Evolutionary conservation across 1,140 invertebrate genomes (phyloP).

Genomic region (Lordiphosa collinella): DNA sequence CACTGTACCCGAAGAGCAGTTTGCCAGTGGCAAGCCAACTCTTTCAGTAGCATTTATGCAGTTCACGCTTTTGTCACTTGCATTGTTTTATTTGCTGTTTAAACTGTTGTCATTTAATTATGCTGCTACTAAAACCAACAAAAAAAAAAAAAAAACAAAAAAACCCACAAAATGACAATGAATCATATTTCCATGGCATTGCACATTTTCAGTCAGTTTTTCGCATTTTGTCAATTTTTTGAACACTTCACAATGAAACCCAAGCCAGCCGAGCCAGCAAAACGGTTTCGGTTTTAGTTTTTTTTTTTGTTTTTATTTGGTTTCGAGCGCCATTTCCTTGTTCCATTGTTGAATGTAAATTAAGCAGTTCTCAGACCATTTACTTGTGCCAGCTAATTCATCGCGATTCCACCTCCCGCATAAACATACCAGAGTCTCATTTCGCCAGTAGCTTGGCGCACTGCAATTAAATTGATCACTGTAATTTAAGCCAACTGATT

Average conservation of each 20-base stretch:
- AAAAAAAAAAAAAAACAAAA: conserved; percentile 12
- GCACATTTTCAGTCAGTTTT: conserved; percentile 67
- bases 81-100: conserved; percentile 60
- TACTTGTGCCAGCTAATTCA: no score
- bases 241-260: conserved; percentile 42
- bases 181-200: conserved; percentile 76
- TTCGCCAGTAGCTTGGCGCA: conserved; percentile 49
- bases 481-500: conserved; percentile 50
- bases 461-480: conserved; percentile 73
- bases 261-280: conserved; percentile 38
- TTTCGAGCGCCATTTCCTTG: conserved; percentile 7
- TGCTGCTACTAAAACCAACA: conserved; percentile 11
- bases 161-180: conserved; percentile 54
- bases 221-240: conserved; percentile 26
- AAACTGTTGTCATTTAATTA: conserved; percentile 55
- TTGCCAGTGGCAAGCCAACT: no score
- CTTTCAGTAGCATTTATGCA: no score
- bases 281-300: conserved; percentile 14
- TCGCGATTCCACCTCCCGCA: conserved; percentile 21
- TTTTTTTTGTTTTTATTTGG: not conserved
- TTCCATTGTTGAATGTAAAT: conserved; percentile 12
- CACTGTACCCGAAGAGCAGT: no score
- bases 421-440: conserved; percentile 17
- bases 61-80: conserved; percentile 41
- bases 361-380: conserved; percentile 2